phyloP scores from a whole-genome alignment of 1,140 invertebrate species.

The Caerostris extrusa region DNA sequence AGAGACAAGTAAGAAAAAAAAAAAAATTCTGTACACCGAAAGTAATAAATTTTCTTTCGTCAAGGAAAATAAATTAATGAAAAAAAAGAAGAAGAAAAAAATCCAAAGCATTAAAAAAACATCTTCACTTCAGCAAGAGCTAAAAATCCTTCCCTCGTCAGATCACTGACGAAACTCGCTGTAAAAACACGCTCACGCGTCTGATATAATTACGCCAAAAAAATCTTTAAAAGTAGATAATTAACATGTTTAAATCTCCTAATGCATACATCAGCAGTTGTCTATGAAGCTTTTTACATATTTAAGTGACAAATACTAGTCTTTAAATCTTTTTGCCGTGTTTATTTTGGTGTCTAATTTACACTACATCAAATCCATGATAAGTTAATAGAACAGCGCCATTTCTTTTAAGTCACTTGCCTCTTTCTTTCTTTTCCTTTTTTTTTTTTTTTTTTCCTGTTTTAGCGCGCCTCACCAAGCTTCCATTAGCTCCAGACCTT shows the following conservation, averaged over 20 bases:
- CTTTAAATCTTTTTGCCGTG: conserved; percentile 69
- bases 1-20: too few relatives aligned
- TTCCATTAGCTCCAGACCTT: conserved; percentile 68
- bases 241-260: conserved; percentile 75
- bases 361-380: conserved; percentile 58
- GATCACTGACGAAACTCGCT: not conserved
- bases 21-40: too few relatives aligned
- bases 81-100: not conserved
- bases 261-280: conserved; percentile 50
- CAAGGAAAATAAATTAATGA: too few relatives aligned
- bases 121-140: not conserved
- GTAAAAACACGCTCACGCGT: conserved; percentile 9
- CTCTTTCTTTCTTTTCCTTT: conserved; percentile 1
- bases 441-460: not conserved
- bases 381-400: conserved; percentile 59
- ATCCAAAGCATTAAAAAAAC: not conserved
- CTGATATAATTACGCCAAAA: conserved; percentile 62
- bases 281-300: conserved; percentile 73
- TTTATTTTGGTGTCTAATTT: conserved; percentile 69
- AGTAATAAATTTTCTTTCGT: too few relatives aligned
- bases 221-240: conserved; percentile 64
- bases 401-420: conserved; percentile 23
- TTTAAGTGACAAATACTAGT: conserved; percentile 76
- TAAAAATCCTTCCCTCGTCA: not conserved
- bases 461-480: not conserved